Percentiles rank a stretch among this genome's conserved stretches.
Conservation (phyloP, 2,113 vertebrate species). For the Bujurquina vittata region DNA sequence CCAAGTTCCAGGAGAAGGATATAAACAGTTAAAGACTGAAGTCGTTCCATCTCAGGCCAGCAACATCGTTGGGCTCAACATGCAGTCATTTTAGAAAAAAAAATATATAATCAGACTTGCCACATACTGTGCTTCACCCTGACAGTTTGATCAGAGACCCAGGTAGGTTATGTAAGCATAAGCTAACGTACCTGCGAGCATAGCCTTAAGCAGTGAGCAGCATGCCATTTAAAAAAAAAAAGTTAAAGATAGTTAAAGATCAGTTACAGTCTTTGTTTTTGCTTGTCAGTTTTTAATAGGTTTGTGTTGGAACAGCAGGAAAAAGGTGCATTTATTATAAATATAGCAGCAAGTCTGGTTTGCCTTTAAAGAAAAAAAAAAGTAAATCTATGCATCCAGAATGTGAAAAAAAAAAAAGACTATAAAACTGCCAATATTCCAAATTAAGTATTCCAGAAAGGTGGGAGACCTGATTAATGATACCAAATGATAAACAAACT, state of each 20-base stretch:
- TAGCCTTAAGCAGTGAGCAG: background rate
- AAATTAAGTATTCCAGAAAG: no score
- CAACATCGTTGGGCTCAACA: background rate
- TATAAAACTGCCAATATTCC: no score
- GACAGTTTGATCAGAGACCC: background rate
- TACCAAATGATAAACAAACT: background rate
- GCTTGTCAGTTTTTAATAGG: background rate
- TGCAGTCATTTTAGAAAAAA: background rate
- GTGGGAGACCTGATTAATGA: background rate
- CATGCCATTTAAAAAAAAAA: no score
- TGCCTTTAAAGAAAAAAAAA: no score
- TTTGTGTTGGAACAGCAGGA: background rate
- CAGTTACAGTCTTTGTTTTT: no score
- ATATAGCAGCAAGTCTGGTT: background rate
- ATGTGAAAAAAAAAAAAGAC: no score
- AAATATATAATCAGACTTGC: background rate
- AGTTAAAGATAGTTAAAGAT: no score
- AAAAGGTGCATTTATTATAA: background rate
- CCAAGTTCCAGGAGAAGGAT: no score
- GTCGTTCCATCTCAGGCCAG: no score
- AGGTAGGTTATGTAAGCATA: background rate
- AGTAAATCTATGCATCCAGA: background rate
- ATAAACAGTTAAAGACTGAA: background rate
- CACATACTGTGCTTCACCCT: background rate
- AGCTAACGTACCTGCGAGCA: background rate